phyloP scores from a whole-genome alignment of 2,113 vertebrate species.

The Pedionomus torquatus region DNA sequence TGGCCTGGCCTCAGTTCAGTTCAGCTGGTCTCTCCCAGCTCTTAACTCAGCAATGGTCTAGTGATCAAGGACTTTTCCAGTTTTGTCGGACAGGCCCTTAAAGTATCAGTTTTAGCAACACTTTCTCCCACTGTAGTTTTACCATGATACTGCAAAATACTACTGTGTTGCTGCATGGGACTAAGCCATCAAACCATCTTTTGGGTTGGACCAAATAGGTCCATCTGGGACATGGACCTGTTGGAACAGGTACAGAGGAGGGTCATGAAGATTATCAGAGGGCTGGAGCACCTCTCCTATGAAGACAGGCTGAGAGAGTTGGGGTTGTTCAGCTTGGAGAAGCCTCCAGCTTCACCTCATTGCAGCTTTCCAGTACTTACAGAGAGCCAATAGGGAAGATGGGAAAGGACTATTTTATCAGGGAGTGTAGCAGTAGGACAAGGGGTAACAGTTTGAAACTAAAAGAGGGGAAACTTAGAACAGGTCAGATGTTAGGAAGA shows the following conservation, averaged over 20 bases:
- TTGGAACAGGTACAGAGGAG: not conserved
- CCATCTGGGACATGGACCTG: not conserved
- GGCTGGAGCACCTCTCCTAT: not conserved
- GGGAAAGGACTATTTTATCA: not conserved
- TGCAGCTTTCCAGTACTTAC: not conserved
- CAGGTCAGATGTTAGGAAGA: not conserved
- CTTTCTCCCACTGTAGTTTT: no score
- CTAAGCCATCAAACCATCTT: not conserved
- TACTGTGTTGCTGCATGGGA: no score
- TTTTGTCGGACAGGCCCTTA: no score
- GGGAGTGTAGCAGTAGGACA: not conserved
- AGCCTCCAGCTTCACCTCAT: not conserved
- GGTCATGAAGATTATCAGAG: not conserved
- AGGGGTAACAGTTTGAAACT: no score
- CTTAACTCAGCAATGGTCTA: not conserved
- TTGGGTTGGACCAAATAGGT: not conserved
- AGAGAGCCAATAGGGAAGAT: not conserved
- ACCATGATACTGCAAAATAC: no score
- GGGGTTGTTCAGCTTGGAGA: no score
- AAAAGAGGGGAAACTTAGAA: not conserved
- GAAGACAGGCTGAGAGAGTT: no score
- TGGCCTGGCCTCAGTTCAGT: not conserved
- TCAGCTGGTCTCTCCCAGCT: not conserved
- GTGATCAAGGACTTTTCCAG: not conserved
- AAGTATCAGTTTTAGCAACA: no score